Evolutionary conservation across 2,888 invertebrate genomes (phyloP), one percentile per base, ranked within the genome.

Genomic region (Stenodera caucasica): DNA sequence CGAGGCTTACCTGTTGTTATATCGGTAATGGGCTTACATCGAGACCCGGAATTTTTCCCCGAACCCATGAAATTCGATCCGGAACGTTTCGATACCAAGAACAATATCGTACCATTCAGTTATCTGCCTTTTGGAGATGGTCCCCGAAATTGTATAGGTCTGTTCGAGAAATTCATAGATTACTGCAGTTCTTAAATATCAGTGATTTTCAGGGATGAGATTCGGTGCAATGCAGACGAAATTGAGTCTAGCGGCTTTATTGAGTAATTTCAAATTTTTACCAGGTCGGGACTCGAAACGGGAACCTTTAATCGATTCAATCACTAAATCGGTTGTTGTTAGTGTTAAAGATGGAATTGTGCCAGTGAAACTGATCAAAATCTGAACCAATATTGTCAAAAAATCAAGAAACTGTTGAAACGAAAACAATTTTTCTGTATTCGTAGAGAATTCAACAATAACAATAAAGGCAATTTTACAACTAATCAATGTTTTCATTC

Each of bases 111-210:
- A 50, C 55, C 53, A 14, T 58, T 50, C 23, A 61, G 49, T 2
- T 62, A 53, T 59, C 35, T 59, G 21, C 58, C 62, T n/a, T n/a
- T n/a, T n/a, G n/a, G n/a, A n/a, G n/a, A n/a, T n/a, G n/a, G n/a
- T n/a, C n/a, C n/a, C n/a, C n/a, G 61, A 37, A 58, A 54, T 40
- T 62, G 62, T 45, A 62, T 62, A 40, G 62, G 62, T 62, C 59
- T n/a, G n/a, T n/a, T n/a, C n/a, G n/a, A n/a, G n/a, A n/a, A n/a
- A n/a, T n/a, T n/a, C n/a, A n/a, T n/a, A n/a, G n/a, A n/a, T n/a
- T n/a, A n/a, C n/a, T n/a, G 18, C 15, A 40, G n/a, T n/a, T n/a
- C n/a, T n/a, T n/a, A n/a, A n/a, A n/a, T n/a, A n/a, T n/a, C n/a
- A n/a, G n/a, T n/a, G n/a, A n/a, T n/a, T n/a, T 60, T 51, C n/a